Percentiles rank a stretch among this genome's conserved stretches.
These are phyloP conservation scores for Cantharis rustica DNA, from an alignment of 2,888 invertebrate genomes.

Conservation along the genomic window DNA sequence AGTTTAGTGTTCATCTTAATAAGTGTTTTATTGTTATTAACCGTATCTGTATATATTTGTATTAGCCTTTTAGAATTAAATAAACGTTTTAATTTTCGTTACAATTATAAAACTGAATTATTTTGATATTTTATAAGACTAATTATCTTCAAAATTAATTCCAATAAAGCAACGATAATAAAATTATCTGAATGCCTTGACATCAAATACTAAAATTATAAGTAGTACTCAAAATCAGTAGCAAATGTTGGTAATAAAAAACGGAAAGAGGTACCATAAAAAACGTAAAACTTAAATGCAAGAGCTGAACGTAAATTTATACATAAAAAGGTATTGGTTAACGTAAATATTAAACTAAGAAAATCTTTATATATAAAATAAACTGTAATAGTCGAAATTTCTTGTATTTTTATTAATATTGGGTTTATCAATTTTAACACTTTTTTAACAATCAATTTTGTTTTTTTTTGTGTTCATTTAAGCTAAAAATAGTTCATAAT, in stretches of 20 bases:
- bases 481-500: no score
- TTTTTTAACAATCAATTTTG: no score
- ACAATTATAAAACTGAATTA: neutral
- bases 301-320: neutral
- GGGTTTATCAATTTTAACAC: neutral
- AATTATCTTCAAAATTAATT: neutral
- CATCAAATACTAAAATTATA: neutral
- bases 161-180: neutral
- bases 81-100: no score
- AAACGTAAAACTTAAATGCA: neutral
- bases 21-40: no score
- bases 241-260: neutral
- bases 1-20: no score
- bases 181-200: neutral
- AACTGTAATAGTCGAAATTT: neutral
- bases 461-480: no score
- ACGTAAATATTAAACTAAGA: neutral
- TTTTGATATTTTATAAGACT: neutral
- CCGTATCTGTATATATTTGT: no score
- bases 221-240: neutral
- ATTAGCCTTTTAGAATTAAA: no score
- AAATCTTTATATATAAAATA: neutral
- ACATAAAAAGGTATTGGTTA: neutral
- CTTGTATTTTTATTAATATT: neutral
- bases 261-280: neutral